phyloP scores from a whole-genome alignment of 2,797 vertebrate species.

The Zenarchopterus dispar region DNA sequence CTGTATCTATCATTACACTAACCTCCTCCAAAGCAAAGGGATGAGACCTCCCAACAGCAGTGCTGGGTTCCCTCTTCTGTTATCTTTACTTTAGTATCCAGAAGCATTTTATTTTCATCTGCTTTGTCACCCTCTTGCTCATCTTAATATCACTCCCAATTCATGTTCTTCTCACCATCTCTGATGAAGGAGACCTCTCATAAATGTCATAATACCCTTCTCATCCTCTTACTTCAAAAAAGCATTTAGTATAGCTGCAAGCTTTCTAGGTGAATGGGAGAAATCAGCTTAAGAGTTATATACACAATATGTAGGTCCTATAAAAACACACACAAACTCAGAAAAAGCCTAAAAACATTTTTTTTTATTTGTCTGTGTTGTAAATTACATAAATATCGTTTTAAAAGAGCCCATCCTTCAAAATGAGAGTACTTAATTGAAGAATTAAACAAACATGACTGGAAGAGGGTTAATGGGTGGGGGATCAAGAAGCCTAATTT shows the following conservation, averaged over 20 bases:
- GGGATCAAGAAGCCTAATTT: constrained; percentile 36
- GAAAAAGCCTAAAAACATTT: no score
- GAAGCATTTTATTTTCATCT: constrained; percentile 19
- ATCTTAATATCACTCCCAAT: constrained; percentile 9
- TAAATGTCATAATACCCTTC: constrained; percentile 22
- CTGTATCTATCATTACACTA: constrained; percentile 37
- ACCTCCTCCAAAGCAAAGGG: constrained; percentile 33
- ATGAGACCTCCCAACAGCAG: constrained; percentile 40
- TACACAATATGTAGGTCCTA: constrained; percentile 20
- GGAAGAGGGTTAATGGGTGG: constrained; percentile 1
- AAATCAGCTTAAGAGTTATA: constrained; percentile 34
- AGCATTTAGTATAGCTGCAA: constrained; percentile 38
- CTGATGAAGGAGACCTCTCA: constrained; percentile 31
- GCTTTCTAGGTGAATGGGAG: constrained; percentile 41
- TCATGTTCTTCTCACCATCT: constrained; percentile 22
- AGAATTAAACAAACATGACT: constrained; percentile 7
- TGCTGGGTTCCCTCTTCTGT: constrained; percentile 32
- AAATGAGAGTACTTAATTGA: constrained; percentile 18
- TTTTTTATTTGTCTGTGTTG: no score
- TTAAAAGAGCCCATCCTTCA: constrained; percentile 3
- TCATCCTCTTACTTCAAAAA: constrained; percentile 31
- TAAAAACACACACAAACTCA: no score
- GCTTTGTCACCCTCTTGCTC: constrained; percentile 9
- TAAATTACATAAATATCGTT: constrained; percentile 8
- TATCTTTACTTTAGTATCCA: constrained; percentile 28